phyloP scores from a whole-genome alignment of 1,140 invertebrate species.

The Rhynchophorus ferrugineus region DNA sequence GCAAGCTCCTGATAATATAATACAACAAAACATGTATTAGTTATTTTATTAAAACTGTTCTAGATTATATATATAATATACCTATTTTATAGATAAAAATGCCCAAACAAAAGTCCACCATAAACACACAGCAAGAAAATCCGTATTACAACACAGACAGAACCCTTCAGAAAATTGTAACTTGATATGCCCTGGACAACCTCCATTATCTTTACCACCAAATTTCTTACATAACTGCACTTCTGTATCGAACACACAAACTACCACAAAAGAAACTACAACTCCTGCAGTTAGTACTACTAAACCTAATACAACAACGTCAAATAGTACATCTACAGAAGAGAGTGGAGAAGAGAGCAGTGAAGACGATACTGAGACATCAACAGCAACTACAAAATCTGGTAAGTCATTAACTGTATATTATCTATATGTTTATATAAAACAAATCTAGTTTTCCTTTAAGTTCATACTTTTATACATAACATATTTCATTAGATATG shows the following conservation, averaged over 20 bases:
- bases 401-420: neutral
- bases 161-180: constrained; percentile 10
- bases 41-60: too few relatives aligned
- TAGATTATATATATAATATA: too few relatives aligned
- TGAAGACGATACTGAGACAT: neutral
- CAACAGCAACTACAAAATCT: neutral
- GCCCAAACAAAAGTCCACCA: too few relatives aligned
- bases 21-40: too few relatives aligned
- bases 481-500: too few relatives aligned
- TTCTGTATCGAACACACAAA: neutral
- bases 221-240: constrained; percentile 17
- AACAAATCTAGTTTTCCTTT: too few relatives aligned
- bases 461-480: too few relatives aligned
- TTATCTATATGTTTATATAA: too few relatives aligned
- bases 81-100: too few relatives aligned
- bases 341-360: constrained; percentile 6
- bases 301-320: constrained; percentile 2
- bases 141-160: neutral
- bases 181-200: constrained; percentile 5
- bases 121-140: too few relatives aligned
- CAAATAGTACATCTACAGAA: constrained; percentile 2
- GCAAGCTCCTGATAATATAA: too few relatives aligned
- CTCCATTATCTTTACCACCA: constrained; percentile 3
- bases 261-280: neutral
- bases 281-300: neutral